These are phyloP conservation scores for Muraenolepis orangiensis DNA, from an alignment of 2,797 vertebrate genomes.

Conservation along the genomic window DNA sequence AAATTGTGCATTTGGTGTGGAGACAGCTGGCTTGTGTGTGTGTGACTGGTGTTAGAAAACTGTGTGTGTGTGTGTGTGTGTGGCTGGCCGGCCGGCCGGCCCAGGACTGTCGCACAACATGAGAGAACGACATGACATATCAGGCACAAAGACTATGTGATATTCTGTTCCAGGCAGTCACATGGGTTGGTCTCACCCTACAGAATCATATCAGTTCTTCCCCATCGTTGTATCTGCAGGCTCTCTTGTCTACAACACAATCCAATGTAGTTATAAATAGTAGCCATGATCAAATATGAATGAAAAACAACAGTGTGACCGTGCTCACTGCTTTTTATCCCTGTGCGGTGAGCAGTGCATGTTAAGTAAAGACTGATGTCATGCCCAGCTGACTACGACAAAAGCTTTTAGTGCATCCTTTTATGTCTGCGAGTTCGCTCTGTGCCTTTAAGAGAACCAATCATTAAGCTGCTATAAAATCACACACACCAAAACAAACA, in stretches of 20 bases:
- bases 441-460: neutral
- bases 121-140: neutral
- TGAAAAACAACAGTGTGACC: conserved; percentile 61
- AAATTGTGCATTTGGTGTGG: neutral
- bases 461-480: neutral
- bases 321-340: conserved; percentile 37
- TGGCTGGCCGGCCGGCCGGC: neutral
- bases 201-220: neutral
- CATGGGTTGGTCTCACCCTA: conserved; percentile 11
- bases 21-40: neutral
- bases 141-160: neutral
- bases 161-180: neutral
- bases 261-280: conserved; percentile 63
- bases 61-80: neutral
- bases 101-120: neutral
- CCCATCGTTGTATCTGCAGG: conserved; percentile 12
- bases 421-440: neutral
- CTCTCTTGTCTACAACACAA: conserved; percentile 38
- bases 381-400: conserved; percentile 4
- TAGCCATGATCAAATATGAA: conserved; percentile 61
- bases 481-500: neutral
- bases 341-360: conserved; percentile 19
- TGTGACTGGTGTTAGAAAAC: neutral
- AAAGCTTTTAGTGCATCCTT: neutral
- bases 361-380: conserved; percentile 27